phyloP scores from a whole-genome alignment of 2,888 invertebrate species.

The Machimus rusticus region DNA sequence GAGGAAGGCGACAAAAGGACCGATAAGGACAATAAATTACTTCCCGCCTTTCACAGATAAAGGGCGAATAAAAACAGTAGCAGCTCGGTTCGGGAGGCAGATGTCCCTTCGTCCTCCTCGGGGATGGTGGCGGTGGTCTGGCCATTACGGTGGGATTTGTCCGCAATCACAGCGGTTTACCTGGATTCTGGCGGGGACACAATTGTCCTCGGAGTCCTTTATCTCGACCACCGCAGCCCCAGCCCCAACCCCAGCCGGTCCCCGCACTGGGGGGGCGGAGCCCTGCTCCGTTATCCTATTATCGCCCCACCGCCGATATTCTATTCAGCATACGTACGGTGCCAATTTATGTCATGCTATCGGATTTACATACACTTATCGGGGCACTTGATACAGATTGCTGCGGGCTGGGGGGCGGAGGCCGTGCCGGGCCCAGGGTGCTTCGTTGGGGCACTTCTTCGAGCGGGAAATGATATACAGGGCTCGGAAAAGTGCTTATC shows the following conservation, averaged over 20 bases:
- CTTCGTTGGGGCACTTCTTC: neutral
- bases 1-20: slow-evolving; percentile 34
- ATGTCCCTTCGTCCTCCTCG: neutral
- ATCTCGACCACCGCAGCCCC: neutral
- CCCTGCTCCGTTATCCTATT: slow-evolving; percentile 18
- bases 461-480: slow-evolving; percentile 23
- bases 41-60: slow-evolving; percentile 30
- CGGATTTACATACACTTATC: slow-evolving; percentile 38
- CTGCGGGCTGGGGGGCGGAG: neutral
- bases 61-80: slow-evolving; percentile 16
- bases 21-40: slow-evolving; percentile 40
- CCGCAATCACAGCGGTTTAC: slow-evolving; percentile 33
- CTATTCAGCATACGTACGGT: slow-evolving; percentile 39
- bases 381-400: slow-evolving; percentile 31
- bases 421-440: neutral
- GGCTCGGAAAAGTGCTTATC: slow-evolving; percentile 19
- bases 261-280: neutral
- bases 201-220: slow-evolving; percentile 11
- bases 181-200: neutral
- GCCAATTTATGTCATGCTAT: slow-evolving; percentile 38
- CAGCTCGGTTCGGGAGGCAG: slow-evolving; percentile 17
- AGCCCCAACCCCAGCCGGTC: neutral
- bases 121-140: neutral
- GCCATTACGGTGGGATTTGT: slow-evolving; percentile 29
- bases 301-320: slow-evolving; percentile 20